These are phyloP conservation scores for Campoletis raptor DNA, from an alignment of 2,888 invertebrate genomes.

Conservation along the genomic window DNA sequence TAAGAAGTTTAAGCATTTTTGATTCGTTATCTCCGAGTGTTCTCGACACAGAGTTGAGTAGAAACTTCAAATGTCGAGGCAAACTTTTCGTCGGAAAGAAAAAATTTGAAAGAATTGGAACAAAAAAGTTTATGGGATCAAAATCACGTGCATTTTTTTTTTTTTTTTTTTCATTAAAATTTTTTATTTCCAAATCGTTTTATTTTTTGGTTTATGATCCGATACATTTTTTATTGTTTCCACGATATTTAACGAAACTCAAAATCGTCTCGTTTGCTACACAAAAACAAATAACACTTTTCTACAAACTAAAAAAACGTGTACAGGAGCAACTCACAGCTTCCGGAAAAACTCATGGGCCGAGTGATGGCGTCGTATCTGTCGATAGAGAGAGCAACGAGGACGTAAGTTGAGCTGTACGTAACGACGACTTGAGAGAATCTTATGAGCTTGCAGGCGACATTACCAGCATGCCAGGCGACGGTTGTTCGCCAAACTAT, in stretches of 20 bases:
- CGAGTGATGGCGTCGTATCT: constrained; percentile 97
- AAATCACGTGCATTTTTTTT: neutral
- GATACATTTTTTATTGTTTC: neutral
- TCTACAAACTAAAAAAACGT: neutral
- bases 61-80: neutral
- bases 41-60: neutral
- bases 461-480: constrained; percentile 95
- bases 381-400: constrained; percentile 96
- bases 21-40: neutral
- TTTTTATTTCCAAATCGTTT: neutral
- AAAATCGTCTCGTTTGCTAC: neutral
- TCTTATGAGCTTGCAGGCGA: constrained; percentile 94
- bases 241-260: neutral
- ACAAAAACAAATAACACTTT: neutral
- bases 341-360: constrained; percentile 97
- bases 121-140: neutral
- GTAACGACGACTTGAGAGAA: constrained; percentile 94
- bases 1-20: neutral
- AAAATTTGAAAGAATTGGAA: neutral
- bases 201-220: neutral
- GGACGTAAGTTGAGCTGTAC: constrained; percentile 96
- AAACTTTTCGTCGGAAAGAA: neutral
- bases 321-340: constrained; percentile 90
- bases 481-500: constrained; percentile 96
- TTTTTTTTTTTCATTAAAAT: neutral